A percentile compares a stretch with the other conserved stretches of the same genome.
phyloP scores from a whole-genome alignment of 2,888 invertebrate species.

The Tenthredo scrophulariae region DNA sequence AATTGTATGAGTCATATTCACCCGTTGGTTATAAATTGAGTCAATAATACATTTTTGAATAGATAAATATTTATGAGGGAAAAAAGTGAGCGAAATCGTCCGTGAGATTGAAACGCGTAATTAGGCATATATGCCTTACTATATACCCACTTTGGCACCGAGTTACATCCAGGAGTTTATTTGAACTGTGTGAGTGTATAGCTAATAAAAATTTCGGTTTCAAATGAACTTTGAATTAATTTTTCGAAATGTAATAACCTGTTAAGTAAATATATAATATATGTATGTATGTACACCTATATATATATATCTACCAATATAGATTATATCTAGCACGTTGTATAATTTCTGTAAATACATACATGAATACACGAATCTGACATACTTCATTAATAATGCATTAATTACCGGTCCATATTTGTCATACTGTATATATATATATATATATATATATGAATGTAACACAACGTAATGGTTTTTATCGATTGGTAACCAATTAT shows the following conservation, averaged over 20 bases:
- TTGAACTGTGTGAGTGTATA: neutral
- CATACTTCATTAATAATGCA: constrained; percentile 54
- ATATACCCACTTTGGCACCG: neutral
- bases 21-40: neutral
- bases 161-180: neutral
- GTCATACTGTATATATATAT: neutral
- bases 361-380: constrained; percentile 18
- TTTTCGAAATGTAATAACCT: constrained; percentile 12
- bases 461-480: constrained; percentile 47
- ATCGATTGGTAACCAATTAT: constrained; percentile 50
- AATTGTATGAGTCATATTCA: neutral
- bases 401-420: constrained; percentile 49
- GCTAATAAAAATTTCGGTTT: neutral
- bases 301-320: neutral
- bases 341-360: neutral
- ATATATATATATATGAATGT: constrained; percentile 16
- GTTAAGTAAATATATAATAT: neutral
- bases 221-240: constrained; percentile 2
- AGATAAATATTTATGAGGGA: neutral
- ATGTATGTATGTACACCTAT: no score
- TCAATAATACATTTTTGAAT: neutral
- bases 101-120: neutral
- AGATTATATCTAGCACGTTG: neutral
- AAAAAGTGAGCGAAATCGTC: neutral
- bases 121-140: neutral